phyloP scores from a whole-genome alignment of 2,797 vertebrate species.

The Rhyacichthys aspro region DNA sequence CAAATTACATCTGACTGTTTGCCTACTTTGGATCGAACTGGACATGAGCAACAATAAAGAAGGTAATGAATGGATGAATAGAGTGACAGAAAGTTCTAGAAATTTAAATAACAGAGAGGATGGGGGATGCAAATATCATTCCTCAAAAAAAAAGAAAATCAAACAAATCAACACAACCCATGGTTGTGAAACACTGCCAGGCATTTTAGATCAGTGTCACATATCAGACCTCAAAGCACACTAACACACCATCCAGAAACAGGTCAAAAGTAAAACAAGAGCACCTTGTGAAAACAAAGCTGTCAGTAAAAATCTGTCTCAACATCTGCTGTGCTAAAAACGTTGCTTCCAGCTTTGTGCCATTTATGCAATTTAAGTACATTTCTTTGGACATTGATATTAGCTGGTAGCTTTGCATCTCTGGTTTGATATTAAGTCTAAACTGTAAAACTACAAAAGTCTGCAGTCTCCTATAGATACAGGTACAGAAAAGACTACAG shows the following conservation, averaged over 20 bases:
- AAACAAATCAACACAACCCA: constrained; percentile 57
- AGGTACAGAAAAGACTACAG: constrained; percentile 49
- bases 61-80: constrained; percentile 57
- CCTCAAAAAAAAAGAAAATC: constrained; percentile 52
- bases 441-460: constrained; percentile 45
- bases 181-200: constrained; percentile 75
- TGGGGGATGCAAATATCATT: constrained; percentile 78
- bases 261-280: constrained; percentile 55
- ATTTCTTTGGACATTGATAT: constrained; percentile 7
- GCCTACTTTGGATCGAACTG: constrained; percentile 60
- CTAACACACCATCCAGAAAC: constrained; percentile 73
- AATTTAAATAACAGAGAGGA: constrained; percentile 54
- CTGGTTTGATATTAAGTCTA: constrained; percentile 34
- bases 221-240: constrained; percentile 72
- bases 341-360: constrained; percentile 9
- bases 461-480: constrained; percentile 34
- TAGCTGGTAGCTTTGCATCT: constrained; percentile 13
- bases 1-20: constrained; percentile 57
- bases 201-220: constrained; percentile 76
- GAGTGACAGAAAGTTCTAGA: constrained; percentile 41
- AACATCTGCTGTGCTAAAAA: constrained; percentile 6
- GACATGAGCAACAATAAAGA: constrained; percentile 62
- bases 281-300: constrained; percentile 46
- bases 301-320: constrained; percentile 36
- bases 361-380: not conserved